These are phyloP conservation scores for Zhengitettix transpicula DNA, from an alignment of 2,888 invertebrate genomes.

Conservation along the genomic window DNA sequence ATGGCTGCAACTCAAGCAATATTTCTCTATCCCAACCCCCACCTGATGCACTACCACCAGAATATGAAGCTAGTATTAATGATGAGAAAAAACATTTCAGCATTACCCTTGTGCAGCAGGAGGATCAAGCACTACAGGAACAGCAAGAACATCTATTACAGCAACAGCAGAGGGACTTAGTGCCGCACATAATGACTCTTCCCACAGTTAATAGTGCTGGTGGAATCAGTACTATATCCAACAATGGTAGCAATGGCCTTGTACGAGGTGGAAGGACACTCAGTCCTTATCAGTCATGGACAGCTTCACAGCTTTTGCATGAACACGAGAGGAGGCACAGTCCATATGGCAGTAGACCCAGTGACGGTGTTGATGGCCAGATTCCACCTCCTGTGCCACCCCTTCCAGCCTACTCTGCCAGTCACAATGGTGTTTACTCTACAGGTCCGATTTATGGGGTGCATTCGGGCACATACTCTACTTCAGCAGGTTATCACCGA, in stretches of 20 bases:
- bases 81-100: constrained; percentile 33
- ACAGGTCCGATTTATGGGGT: constrained; percentile 13
- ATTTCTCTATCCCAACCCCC: constrained; percentile 18
- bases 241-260: constrained; percentile 20
- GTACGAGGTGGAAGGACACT: constrained; percentile 27
- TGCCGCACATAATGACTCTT: constrained; percentile 16
- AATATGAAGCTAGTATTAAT: constrained; percentile 19
- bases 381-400: constrained; percentile 35
- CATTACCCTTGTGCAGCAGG: constrained; percentile 29
- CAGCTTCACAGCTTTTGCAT: constrained; percentile 38
- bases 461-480: constrained; percentile 8
- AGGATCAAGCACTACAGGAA: constrained; percentile 25
- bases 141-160: constrained; percentile 30
- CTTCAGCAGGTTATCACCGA: constrained; percentile 18
- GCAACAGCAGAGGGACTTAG: constrained; percentile 24
- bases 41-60: constrained; percentile 10
- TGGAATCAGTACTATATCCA: constrained; percentile 11
- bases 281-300: constrained; percentile 40
- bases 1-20: constrained; percentile 14
- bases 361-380: constrained; percentile 2
- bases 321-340: constrained; percentile 39
- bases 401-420: constrained; percentile 26
- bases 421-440: constrained; percentile 17
- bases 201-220: constrained; percentile 19
- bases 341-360: constrained; percentile 21